Percentiles rank a stretch among this genome's conserved stretches.
Evolutionary conservation across 2,797 vertebrate species (phyloP).

Genomic region (Parauchenoglanis ngamensis): DNA sequence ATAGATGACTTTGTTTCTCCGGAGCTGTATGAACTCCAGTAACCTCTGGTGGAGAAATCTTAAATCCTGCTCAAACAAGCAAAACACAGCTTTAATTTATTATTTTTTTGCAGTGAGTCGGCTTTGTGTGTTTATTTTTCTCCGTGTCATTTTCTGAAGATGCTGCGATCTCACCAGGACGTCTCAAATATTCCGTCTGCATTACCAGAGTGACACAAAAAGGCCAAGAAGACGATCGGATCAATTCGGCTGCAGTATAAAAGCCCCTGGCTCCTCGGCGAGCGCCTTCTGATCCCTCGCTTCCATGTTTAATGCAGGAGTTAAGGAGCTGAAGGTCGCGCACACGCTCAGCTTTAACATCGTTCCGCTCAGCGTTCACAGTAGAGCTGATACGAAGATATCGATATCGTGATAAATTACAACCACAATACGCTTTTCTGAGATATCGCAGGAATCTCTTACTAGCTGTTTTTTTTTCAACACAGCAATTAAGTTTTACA

Average conservation of each 20-base stretch:
- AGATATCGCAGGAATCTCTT: neutral
- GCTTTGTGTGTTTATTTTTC: neutral
- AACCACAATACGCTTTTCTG: neutral
- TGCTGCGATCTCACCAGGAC: neutral
- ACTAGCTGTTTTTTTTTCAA: neutral
- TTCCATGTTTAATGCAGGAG: slow-evolving; percentile 47
- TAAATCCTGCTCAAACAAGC: neutral
- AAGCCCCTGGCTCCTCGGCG: slow-evolving; percentile 12
- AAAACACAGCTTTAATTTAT: neutral
- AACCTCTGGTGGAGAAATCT: slow-evolving; percentile 11
- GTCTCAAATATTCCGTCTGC: neutral
- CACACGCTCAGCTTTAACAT: slow-evolving; percentile 13
- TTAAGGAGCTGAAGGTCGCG: slow-evolving; percentile 21
- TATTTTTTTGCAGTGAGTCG: neutral
- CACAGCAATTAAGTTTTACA: neutral
- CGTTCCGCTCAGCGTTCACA: neutral
- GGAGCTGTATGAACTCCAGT: slow-evolving; percentile 14
- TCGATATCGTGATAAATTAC: neutral
- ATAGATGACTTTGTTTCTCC: slow-evolving; percentile 31
- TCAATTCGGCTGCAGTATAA: slow-evolving; percentile 18
- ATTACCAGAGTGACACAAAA: slow-evolving; percentile 33
- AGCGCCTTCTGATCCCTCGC: slow-evolving; percentile 26
- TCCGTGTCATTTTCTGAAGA: neutral
- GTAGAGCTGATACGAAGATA: too few species aligned
- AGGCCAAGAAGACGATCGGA: slow-evolving; percentile 7